Conservation (phyloP, 2,888 invertebrate species). For the Polyommatus icarus region DNA sequence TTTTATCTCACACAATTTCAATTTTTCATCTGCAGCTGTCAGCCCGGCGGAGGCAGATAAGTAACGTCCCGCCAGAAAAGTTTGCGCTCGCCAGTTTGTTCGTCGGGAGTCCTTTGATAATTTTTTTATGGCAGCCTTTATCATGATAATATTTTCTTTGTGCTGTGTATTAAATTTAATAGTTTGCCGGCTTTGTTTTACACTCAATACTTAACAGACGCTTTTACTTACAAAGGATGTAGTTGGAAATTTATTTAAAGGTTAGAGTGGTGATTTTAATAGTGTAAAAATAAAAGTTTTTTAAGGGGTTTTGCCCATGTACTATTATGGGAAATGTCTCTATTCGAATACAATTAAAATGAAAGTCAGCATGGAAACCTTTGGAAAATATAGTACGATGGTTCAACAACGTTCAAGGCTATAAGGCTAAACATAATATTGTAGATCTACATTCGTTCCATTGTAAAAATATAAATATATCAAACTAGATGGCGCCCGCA, state of each 20-base stretch:
- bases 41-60: conserved; percentile 75
- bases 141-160: conserved; percentile 31
- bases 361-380: no score
- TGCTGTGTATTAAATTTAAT: conserved; percentile 21
- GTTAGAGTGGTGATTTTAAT: background rate
- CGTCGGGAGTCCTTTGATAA: conserved; percentile 76
- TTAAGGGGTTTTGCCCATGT: no score
- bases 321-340: no score
- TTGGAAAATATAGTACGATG: no score
- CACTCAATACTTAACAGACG: conserved; percentile 7
- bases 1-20: conserved; percentile 81
- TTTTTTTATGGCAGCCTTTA: conserved; percentile 55
- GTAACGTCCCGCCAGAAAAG: conserved; percentile 74
- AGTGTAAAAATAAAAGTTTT: background rate
- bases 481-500: no score
- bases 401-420: no score
- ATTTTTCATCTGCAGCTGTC: conserved; percentile 81
- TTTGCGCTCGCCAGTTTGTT: conserved; percentile 75
- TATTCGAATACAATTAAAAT: no score
- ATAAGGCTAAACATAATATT: no score
- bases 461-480: no score
- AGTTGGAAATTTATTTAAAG: background rate
- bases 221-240: conserved; percentile 5
- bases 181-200: background rate
- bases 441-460: no score